Base-by-base conservation (phyloP, 1,140 invertebrate species). In the Hormaphis cornu region DNA sequence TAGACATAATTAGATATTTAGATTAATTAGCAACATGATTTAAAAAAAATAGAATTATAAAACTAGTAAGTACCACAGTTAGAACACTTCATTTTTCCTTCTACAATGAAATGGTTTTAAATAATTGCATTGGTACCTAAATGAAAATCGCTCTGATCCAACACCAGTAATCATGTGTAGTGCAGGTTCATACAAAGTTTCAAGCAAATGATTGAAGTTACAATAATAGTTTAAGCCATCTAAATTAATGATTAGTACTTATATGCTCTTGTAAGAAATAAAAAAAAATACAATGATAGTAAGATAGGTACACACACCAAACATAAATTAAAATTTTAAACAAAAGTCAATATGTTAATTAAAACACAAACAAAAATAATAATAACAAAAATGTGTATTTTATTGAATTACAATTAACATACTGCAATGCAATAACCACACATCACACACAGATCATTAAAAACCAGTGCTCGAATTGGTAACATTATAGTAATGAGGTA, bases 151-250 rank as follows among this genome's bases (percentile, higher is more conserved):
- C 20, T 44, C 6, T 63, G 40, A 46, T 63, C 58, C 42, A 28
- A 46, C 58, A 63, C 28, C 58, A 46, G 58, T 63, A 61, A n/a
- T 30, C 42, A 22, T 63, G 40, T 63, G 58, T 14, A 63, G 58
- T 63, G 58, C 58, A 46, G 40, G 12, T 63, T 28, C 58, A 42
- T 37, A 40, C 2, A 40, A 40, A 58, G 52, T 10, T 26, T 58
- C 35, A 63, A 63, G 58, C 24, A 30, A 46, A 44, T 63, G 42
- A 18, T 44, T 63, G 58, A 20, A 3, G 3, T 63, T 63, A 44
- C 26, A 58, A 22, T 56, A 35, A 56, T 58, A 20, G 18, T 24
- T 58, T 58, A 58, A 58, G 35, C 54, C 53, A 37, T 58, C 3
- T 58, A 58, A 26, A 58, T 40, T 58, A 58, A 58, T 58, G 22